Evolutionary conservation across 2,113 vertebrate species (phyloP), one percentile per base, ranked within the genome.

Genomic region (Notiomystis cincta): DNA sequence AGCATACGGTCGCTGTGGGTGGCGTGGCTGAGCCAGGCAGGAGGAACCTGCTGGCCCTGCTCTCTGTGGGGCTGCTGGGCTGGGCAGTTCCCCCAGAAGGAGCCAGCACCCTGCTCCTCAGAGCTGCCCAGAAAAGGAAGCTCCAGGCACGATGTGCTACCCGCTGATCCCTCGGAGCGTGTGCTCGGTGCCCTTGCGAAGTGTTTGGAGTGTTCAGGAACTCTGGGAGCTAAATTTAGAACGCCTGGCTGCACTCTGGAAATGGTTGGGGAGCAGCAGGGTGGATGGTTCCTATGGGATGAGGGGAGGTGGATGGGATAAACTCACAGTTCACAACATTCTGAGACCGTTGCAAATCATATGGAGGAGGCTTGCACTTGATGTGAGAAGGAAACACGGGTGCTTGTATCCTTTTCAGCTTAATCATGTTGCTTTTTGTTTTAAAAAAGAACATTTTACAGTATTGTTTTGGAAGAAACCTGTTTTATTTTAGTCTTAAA

Each of bases 1-100:
- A 95, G 87, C 98, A 97, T 92, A 96, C 65, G 96, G 94, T 33
- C 50, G 58, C 95, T 93, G 97, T 92, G 96, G 96, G 97, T 90
- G 97, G 93, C 84, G 91, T 44, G 95, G 94, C 95, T 91, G 62
- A 93, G 83, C 35, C 33, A 90, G 94, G 92, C 94, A 88, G 92
- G 69, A 93, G 57, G 89, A 97, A 64, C 87, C 84, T 82, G 93
- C 87, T 79, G 70, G 91, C 92, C 15, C 96, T 57, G 47, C 40
- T 3, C 84, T 48, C 10, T 31, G 11, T 40, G 79, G 87, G 97
- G 97, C 87, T 93, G 31, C 92, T 58, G 91, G 64, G 82, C 82
- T 89, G 87, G 58, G 61, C 97, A 96, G 90, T 95, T 97, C 97
- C 89, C 87, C 56, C 95, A 90, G 87, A 17, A 82, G 93, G 96